Evolutionary conservation across 2,113 vertebrate species (phyloP).

Genomic region (Hippocampus guttulatus): DNA sequence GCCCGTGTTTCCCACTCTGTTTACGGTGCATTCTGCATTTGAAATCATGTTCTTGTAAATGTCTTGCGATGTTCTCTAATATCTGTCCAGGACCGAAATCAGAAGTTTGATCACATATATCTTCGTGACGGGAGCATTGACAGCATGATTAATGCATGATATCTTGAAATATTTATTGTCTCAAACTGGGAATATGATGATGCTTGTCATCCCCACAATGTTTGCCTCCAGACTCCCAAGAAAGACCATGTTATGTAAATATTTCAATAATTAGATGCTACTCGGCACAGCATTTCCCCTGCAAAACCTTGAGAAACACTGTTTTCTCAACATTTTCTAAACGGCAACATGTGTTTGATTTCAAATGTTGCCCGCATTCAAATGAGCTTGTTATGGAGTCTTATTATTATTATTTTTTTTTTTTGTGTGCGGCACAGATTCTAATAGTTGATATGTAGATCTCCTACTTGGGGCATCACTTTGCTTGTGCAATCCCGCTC

Average conservation of each 20-base stretch:
- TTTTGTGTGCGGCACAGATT: constrained; percentile 13
- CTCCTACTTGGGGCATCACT: constrained; percentile 37
- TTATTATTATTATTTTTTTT: background rate
- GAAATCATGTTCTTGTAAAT: background rate
- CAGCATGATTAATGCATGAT: background rate
- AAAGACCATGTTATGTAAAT: constrained; percentile 26
- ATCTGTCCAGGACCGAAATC: background rate
- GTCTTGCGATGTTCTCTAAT: background rate
- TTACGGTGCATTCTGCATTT: too few species aligned
- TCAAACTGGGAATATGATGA: constrained; percentile 27
- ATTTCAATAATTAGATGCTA: constrained; percentile 7
- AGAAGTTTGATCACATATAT: background rate
- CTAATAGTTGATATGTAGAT: constrained; percentile 45
- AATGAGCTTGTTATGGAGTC: constrained; percentile 27
- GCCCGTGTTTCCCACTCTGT: too few species aligned
- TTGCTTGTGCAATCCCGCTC: constrained; percentile 21
- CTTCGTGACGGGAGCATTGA: background rate
- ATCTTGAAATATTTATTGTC: constrained; percentile 40
- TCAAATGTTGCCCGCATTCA: constrained; percentile 38
- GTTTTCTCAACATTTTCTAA: constrained; percentile 3
- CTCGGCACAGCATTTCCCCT: background rate
- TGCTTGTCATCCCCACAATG: constrained; percentile 11
- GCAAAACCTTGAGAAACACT: background rate
- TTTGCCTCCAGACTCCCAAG: constrained; percentile 12
- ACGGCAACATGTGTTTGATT: constrained; percentile 28